Evolutionary conservation across 2,797 vertebrate genomes (phyloP), one percentile per base, ranked within the genome.

Genomic region (Gymnothorax javanicus): DNA sequence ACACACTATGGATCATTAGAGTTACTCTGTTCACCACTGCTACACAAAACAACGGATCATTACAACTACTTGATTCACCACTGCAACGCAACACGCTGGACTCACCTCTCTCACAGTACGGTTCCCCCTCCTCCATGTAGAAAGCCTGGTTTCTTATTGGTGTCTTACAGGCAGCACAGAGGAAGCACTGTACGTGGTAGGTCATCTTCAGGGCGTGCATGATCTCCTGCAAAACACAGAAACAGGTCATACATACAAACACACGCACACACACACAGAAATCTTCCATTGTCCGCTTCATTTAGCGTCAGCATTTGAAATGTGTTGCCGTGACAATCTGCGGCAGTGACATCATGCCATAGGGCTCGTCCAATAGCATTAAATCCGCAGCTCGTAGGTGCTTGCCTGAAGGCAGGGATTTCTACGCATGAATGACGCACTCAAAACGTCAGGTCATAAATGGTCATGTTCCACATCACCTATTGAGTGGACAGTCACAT

Each of bases 121-220:
- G 98, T 15, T 97, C 97, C 0, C 98, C 98, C 90, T 99, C 98
- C 91, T 99, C 98, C 98, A 99, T 99, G 94, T 99, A 99, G 92
- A 99, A 99, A 90, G 98, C 98, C 73, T 98, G 95, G 94, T 99
- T 99, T 92, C 98, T 97, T 92, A 99, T 99, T 73, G 98, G 95
- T 7, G 94, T 95, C 95, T 98, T 99, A 93, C 98, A 99, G 92
- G 98, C 98, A 0, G 97, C 96, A 0, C 98, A 99, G 77, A 97
- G 97, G 92, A 99, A 99, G 94, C 98, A 99, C 87, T 98, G 95
- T 85, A 99, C 97, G 0, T 99, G 99, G 96, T 98, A 99, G 91
- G 99, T 99, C 97, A 98, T 98, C 96, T 99, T 99, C 93, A 99
- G 95, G 0, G 99, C 99, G 0, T 99, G 99, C 99, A 99, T 99